Percentiles rank a stretch among this genome's conserved stretches.
These are phyloP conservation scores for Oreochromis aureus DNA, from an alignment of 2,113 vertebrate genomes.

Conservation along the genomic window DNA sequence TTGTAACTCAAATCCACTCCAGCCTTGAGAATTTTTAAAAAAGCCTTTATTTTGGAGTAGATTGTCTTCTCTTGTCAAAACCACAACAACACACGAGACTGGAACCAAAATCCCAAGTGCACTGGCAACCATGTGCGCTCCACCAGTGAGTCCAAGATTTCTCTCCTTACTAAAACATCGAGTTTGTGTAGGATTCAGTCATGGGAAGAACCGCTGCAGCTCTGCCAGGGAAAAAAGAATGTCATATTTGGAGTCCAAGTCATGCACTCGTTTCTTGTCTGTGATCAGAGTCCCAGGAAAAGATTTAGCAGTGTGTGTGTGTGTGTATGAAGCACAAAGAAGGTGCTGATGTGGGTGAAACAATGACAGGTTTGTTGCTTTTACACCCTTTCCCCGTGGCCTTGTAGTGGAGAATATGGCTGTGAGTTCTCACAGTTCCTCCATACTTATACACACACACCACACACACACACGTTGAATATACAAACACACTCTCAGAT, in stretches of 20 bases:
- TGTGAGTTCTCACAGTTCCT: constrained; percentile 15
- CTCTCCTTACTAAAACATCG: neutral
- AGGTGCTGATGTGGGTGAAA: constrained; percentile 64
- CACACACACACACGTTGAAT: neutral
- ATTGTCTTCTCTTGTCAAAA: neutral
- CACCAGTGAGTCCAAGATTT: constrained; percentile 21
- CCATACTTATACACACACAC: neutral
- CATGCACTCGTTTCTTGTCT: neutral
- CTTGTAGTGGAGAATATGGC: neutral
- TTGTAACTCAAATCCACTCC: neutral
- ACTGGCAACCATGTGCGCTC: constrained; percentile 6
- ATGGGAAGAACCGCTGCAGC: constrained; percentile 34
- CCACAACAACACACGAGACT: neutral
- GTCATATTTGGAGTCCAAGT: constrained; percentile 30
- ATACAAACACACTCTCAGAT: neutral
- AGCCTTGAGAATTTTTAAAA: neutral
- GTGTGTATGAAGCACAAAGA: neutral
- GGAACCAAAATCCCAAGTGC: neutral
- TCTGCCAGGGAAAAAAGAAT: neutral
- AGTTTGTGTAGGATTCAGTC: constrained; percentile 34
- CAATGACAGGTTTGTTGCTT: constrained; percentile 61
- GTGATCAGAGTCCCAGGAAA: constrained; percentile 15
- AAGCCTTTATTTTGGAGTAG: neutral
- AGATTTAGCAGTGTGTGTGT: neutral
- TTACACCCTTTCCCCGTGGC: neutral